A percentile compares a stretch with the other conserved stretches of the same genome.
Evolutionary conservation across 2,113 vertebrate species (phyloP).

Genomic region (Laticauda laticaudata): DNA sequence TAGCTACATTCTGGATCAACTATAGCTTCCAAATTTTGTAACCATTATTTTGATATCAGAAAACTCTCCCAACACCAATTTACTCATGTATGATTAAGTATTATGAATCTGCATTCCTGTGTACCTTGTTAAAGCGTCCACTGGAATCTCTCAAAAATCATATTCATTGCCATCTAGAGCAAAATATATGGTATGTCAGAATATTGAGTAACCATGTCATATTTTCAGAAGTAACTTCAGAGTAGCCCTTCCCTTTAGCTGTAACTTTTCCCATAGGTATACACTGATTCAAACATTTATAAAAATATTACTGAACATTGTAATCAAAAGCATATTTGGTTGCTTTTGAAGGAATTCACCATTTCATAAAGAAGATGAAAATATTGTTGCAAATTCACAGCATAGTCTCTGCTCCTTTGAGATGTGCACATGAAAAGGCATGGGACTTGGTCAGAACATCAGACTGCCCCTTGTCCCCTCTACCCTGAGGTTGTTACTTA

Average conservation of each 20-base stretch:
- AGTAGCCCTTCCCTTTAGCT: background rate
- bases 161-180: background rate
- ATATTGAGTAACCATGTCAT: background rate
- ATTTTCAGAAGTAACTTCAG: background rate
- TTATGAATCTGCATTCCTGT: background rate
- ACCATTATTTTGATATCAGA: background rate
- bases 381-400: background rate
- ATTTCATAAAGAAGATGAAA: background rate
- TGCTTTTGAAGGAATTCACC: background rate
- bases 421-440: background rate
- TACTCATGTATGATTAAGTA: background rate
- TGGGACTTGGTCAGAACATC: background rate
- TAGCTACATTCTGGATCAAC: background rate
- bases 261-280: background rate
- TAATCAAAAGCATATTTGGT: background rate
- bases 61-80: background rate
- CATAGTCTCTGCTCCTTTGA: background rate
- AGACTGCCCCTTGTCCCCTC: background rate
- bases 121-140: background rate
- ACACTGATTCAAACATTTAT: background rate
- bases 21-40: background rate
- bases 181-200: background rate
- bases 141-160: background rate
- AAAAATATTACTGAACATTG: background rate
- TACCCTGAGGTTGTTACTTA: background rate